Evolutionary conservation across 1,140 invertebrate genomes (phyloP).

Genomic region (Apis florea): DNA sequence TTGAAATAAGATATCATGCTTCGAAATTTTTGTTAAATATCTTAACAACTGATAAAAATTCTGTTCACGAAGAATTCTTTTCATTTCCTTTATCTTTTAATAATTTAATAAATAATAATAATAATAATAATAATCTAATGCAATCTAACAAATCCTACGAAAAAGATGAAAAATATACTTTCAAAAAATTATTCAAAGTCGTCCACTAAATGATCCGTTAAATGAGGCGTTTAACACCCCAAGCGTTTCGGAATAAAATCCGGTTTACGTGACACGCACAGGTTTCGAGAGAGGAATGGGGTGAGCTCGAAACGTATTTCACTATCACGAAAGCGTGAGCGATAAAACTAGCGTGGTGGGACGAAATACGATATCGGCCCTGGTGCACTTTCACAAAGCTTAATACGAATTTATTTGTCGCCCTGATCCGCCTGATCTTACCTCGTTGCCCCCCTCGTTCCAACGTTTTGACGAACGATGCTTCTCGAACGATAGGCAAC

Average conservation of each 20-base stretch:
- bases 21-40: too few species aligned
- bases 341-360: constrained; percentile 60
- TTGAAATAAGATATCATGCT: too few species aligned
- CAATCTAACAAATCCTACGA: too few species aligned
- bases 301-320: constrained; percentile 56
- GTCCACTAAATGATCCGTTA: too few species aligned
- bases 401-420: constrained; percentile 57
- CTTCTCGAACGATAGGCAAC: constrained; percentile 4
- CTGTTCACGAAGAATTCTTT: too few species aligned
- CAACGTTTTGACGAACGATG: constrained; percentile 39
- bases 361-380: constrained; percentile 45
- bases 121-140: too few species aligned
- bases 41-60: too few species aligned
- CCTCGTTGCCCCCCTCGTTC: neutral
- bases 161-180: too few species aligned
- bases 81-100: too few species aligned
- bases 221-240: neutral
- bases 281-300: constrained; percentile 32
- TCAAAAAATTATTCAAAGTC: too few species aligned
- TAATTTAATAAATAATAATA: too few species aligned
- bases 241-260: constrained; percentile 69
- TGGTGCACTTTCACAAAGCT: constrained; percentile 35
- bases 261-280: constrained; percentile 59
- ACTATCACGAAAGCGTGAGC: constrained; percentile 56
- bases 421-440: neutral